Conservation (phyloP, 2,113 vertebrate genomes). For the Origma solitaria region DNA sequence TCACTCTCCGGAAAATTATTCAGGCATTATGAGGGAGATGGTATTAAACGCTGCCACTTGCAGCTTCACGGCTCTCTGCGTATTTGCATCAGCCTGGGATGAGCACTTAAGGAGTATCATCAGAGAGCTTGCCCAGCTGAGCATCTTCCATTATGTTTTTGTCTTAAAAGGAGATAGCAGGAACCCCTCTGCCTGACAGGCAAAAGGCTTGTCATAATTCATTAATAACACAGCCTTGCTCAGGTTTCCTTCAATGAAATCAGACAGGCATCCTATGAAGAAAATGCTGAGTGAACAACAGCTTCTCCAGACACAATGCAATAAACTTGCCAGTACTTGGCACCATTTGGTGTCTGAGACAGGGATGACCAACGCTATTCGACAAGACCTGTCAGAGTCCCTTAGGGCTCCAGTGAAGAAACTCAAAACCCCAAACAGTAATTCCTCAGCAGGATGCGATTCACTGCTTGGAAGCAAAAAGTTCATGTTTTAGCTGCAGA, state of each 20-base stretch:
- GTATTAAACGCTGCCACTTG: conserved; percentile 71
- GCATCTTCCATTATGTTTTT: conserved; percentile 75
- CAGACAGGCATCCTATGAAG: conserved; percentile 41
- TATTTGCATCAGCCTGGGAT: conserved; percentile 51
- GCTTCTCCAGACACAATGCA: conserved; percentile 42
- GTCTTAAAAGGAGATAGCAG: conserved; percentile 69
- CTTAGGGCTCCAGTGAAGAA: background rate
- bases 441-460: background rate
- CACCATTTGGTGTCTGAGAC: background rate
- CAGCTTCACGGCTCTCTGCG: conserved; percentile 70
- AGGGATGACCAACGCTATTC: background rate
- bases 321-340: conserved; percentile 19
- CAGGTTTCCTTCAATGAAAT: conserved; percentile 66
- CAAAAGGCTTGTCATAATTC: conserved; percentile 75
- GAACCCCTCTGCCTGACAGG: conserved; percentile 66
- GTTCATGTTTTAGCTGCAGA: background rate
- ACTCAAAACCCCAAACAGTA: background rate
- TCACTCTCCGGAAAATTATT: conserved; percentile 72
- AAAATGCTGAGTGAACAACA: conserved; percentile 62
- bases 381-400: conserved; percentile 18
- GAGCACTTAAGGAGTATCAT: conserved; percentile 71
- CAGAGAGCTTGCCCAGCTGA: conserved; percentile 62
- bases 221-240: conserved; percentile 73
- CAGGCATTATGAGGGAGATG: conserved; percentile 62
- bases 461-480: background rate